Percentiles rank a stretch among this genome's conserved stretches.
phyloP scores from a whole-genome alignment of 2,797 vertebrate genomes.

The Acridotheres tristis region DNA sequence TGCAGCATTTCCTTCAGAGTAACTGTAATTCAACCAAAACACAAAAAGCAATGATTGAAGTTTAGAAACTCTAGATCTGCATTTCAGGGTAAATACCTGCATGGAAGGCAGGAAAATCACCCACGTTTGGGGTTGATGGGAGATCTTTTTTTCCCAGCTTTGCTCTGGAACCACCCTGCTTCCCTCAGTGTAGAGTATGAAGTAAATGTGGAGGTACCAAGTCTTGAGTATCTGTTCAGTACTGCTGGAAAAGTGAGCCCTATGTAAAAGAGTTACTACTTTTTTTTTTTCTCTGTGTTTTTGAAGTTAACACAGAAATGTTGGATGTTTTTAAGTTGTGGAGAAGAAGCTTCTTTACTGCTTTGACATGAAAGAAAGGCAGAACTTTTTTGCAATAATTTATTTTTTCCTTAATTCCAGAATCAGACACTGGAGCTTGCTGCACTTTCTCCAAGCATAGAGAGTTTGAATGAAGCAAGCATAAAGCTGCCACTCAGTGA shows the following conservation, averaged over 20 bases:
- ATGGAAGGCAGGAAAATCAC: not conserved
- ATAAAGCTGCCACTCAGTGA: conserved; percentile 81
- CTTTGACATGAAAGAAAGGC: not conserved
- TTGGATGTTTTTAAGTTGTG: rapidly evolving
- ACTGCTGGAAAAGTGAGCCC: not conserved
- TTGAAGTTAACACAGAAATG: not conserved
- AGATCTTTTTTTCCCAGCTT: not conserved
- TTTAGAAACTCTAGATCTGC: not conserved
- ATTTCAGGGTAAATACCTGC: not conserved
- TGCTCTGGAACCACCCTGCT: not conserved
- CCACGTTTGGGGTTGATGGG: not conserved
- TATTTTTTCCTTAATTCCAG: conserved; percentile 61
- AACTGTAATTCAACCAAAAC: not conserved
- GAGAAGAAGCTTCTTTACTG: not conserved
- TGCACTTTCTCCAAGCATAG: conserved; percentile 81
- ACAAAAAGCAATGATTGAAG: not conserved
- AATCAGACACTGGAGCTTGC: conserved; percentile 78
- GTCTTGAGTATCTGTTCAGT: not conserved
- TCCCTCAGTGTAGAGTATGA: not conserved
- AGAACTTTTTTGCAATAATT: not conserved
- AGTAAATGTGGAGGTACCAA: not conserved
- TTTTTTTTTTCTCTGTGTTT: not conserved
- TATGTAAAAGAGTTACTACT: not conserved
- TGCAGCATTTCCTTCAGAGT: not conserved
- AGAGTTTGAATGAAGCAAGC: conserved; percentile 87